Base-by-base conservation (phyloP, 1,140 invertebrate genomes). In the Scaptomyza pallida region DNA sequence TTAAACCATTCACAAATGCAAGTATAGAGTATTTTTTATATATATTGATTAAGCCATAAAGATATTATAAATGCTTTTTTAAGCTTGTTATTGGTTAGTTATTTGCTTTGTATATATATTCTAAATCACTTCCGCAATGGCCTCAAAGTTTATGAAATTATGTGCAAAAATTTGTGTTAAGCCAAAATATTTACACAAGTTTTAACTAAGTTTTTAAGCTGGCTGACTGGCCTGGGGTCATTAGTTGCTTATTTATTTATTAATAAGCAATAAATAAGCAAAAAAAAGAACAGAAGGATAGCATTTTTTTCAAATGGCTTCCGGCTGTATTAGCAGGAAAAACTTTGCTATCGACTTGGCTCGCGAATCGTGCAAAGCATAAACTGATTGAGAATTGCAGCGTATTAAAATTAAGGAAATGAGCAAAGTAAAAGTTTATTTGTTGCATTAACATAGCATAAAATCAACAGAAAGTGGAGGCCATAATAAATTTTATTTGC, bases 261-360 rank as follows among this genome's bases (percentile, higher is more conserved):
- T 37, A 37, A 37, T 37, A 37, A 37, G n/a, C 33, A 12, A 37
- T n/a, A 37, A 37, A 37, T n/a, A 37, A 37, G 33, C 12, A 37
- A n/a, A n/a, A 12, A n/a, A 3, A 37, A 37, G 5, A n/a, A 5
- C 3, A 37, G 33, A 12, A 37, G 12, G 12, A 37, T n/a, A 37
- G 33, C 33, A n/a, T n/a, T 30, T 37, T 37, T 37, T 37, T 37
- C n/a, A 37, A 37, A n/a, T n/a, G 33, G 3, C 12, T 37, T 37
- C 33, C 33, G 33, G 33, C 10, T 37, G 12, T 37, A n/a, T 37
- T 3, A n/a, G 10, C 33, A 37, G 33, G 4, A 35, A 3, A 37
- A 37, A n/a, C 26, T 30, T 30, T 30, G 6, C 26, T 9, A 30
- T 30, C 26, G 26, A 30, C 26, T 0, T n/a, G n/a, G 6, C 26